phyloP scores from a whole-genome alignment of 2,888 invertebrate genomes.

The Serrognathus titanus region DNA sequence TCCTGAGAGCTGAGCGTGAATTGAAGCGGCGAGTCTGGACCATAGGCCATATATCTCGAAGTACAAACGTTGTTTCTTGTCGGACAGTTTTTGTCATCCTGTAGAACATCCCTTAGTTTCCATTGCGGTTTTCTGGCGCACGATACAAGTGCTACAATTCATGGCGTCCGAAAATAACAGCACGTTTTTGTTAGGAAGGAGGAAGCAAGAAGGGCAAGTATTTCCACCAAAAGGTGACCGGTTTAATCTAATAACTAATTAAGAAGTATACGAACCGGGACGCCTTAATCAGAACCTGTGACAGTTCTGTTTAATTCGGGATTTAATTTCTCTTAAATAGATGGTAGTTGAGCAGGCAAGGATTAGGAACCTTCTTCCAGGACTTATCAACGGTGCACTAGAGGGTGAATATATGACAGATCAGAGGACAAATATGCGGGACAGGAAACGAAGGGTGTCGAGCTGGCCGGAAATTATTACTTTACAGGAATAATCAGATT shows the following conservation, averaged over 20 bases:
- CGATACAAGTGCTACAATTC: conserved; percentile 36
- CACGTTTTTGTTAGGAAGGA: neutral
- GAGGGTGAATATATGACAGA: conserved; percentile 17
- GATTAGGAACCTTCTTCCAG: conserved; percentile 3
- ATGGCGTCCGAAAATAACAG: conserved; percentile 24
- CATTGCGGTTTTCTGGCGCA: conserved; percentile 37
- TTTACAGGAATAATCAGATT: conserved; percentile 45
- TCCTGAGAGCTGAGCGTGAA: neutral
- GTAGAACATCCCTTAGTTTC: conserved; percentile 36
- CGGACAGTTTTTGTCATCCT: conserved; percentile 37
- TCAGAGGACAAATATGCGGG: conserved; percentile 26
- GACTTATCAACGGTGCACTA: conserved; percentile 9
- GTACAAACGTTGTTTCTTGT: conserved; percentile 39
- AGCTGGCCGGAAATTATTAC: conserved; percentile 45
- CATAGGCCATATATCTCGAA: conserved; percentile 37
- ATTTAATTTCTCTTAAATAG: conserved; percentile 23
- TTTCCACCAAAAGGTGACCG: conserved; percentile 15
- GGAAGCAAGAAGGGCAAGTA: neutral
- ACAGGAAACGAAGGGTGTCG: conserved; percentile 34
- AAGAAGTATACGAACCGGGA: conserved; percentile 20
- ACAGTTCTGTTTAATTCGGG: conserved; percentile 23
- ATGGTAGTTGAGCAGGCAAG: conserved; percentile 7
- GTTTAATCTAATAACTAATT: conserved; percentile 30
- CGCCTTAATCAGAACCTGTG: conserved; percentile 25
- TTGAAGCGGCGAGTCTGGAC: conserved; percentile 17